Evolutionary conservation across 2,888 invertebrate species (phyloP).

Genomic region (Diploptera punctata): DNA sequence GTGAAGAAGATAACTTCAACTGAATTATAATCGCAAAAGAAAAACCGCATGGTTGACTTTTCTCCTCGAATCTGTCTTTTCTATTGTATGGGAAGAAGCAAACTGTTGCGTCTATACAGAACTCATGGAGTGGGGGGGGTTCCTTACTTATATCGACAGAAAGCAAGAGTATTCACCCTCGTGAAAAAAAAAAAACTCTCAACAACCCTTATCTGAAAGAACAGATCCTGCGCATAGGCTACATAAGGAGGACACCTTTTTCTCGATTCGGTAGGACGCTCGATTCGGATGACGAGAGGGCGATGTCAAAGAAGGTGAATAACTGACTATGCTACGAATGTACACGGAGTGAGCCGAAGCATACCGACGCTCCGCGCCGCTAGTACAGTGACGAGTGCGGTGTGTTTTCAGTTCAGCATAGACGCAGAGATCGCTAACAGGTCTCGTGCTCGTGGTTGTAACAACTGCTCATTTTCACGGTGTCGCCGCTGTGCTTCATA

Average conservation of each 20-base stretch:
- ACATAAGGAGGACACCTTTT: background rate
- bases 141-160: constrained; percentile 29
- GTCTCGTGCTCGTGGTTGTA: background rate
- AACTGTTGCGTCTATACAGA: constrained; percentile 17
- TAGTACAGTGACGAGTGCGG: background rate
- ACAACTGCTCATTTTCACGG: too few relatives aligned
- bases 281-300: constrained; percentile 10
- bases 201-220: constrained; percentile 33
- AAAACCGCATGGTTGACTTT: background rate
- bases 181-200: constrained; percentile 25
- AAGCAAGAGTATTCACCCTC: constrained; percentile 17
- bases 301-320: constrained; percentile 25
- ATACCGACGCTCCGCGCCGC: constrained; percentile 10
- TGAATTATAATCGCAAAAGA: background rate
- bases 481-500: too few relatives aligned
- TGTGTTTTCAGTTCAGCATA: constrained; percentile 3
- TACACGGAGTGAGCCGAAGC: background rate
- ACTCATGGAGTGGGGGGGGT: background rate
- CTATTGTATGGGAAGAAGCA: constrained; percentile 18
- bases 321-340: constrained; percentile 5
- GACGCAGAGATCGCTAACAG: background rate
- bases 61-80: constrained; percentile 18
- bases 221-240: constrained; percentile 21
- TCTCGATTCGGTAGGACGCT: background rate
- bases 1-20: background rate